phyloP scores from a whole-genome alignment of 2,888 invertebrate genomes.

The Microdon myrmicae region DNA sequence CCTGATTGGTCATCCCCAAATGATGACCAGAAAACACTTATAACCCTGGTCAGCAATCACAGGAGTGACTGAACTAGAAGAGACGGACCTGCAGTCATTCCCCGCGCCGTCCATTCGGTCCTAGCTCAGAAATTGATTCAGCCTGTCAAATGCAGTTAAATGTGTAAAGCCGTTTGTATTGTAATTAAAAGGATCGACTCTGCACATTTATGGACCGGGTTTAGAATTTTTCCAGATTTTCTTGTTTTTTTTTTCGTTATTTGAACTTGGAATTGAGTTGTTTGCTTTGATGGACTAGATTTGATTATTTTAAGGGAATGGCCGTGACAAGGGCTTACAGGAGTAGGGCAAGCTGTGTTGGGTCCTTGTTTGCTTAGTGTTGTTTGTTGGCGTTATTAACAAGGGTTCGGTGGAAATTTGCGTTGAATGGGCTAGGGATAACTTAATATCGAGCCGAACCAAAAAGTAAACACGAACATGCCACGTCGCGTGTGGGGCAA shows the following conservation, averaged over 20 bases:
- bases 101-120: neutral
- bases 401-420: too few species aligned
- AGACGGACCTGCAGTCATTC: constrained; percentile 9
- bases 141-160: constrained; percentile 45
- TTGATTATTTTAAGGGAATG: too few species aligned
- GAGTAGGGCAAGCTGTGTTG: too few species aligned
- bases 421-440: too few species aligned
- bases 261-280: too few species aligned
- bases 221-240: constrained; percentile 8
- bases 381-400: too few species aligned
- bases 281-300: too few species aligned
- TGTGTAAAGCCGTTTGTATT: constrained; percentile 26
- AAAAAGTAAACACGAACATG: too few species aligned
- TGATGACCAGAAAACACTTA: constrained; percentile 47
- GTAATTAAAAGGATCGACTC: constrained; percentile 35
- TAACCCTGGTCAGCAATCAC: constrained; percentile 25
- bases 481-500: too few species aligned
- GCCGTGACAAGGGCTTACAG: too few species aligned
- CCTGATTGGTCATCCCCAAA: constrained; percentile 44
- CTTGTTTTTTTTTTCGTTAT: constrained; percentile 1
- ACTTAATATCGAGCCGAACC: too few species aligned
- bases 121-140: constrained; percentile 24
- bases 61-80: constrained; percentile 31
- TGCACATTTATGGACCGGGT: constrained; percentile 19
- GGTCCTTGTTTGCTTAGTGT: too few species aligned